These are phyloP conservation scores for Eubasilissa regina DNA, from an alignment of 1,140 invertebrate genomes.

Conservation along the genomic window DNA sequence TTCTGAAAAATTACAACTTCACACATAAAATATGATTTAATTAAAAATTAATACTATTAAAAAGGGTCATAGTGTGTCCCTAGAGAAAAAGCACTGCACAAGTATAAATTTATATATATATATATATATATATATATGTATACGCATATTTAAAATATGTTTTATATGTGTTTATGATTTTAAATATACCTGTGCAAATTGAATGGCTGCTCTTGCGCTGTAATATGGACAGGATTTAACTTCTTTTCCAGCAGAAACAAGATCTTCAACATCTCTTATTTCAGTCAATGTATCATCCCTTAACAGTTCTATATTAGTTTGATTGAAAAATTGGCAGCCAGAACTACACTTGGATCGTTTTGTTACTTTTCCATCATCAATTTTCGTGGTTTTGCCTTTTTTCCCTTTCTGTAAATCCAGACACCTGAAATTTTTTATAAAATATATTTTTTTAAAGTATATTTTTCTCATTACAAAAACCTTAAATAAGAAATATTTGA, in stretches of 20 bases:
- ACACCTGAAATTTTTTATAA: constrained; percentile 74
- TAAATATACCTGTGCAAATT: constrained; percentile 80
- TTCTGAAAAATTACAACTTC: too few relatives aligned
- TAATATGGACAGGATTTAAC: constrained; percentile 93
- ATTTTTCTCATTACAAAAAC: too few relatives aligned
- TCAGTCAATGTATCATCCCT: constrained; percentile 79
- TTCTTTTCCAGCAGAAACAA: constrained; percentile 80
- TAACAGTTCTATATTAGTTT: constrained; percentile 77
- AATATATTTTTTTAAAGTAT: neutral
- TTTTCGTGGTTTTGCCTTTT: constrained; percentile 72
- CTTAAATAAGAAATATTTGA: too few relatives aligned
- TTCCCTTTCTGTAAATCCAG: constrained; percentile 88
- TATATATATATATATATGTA: too few relatives aligned
- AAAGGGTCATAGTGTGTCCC: too few relatives aligned
- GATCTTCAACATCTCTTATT: constrained; percentile 92
- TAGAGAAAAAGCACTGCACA: too few relatives aligned
- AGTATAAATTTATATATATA: too few relatives aligned
- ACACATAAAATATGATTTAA: too few relatives aligned
- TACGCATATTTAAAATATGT: too few relatives aligned
- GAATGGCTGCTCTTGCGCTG: constrained; percentile 83
- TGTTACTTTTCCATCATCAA: constrained; percentile 75
- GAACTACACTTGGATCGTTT: constrained; percentile 75
- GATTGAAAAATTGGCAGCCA: constrained; percentile 80
- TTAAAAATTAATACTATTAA: too few relatives aligned
- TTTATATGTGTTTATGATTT: too few relatives aligned